A percentile compares a stretch with the other conserved stretches of the same genome.
phyloP scores from a whole-genome alignment of 2,888 invertebrate genomes.

The Aphelenchoides bicaudatus region DNA sequence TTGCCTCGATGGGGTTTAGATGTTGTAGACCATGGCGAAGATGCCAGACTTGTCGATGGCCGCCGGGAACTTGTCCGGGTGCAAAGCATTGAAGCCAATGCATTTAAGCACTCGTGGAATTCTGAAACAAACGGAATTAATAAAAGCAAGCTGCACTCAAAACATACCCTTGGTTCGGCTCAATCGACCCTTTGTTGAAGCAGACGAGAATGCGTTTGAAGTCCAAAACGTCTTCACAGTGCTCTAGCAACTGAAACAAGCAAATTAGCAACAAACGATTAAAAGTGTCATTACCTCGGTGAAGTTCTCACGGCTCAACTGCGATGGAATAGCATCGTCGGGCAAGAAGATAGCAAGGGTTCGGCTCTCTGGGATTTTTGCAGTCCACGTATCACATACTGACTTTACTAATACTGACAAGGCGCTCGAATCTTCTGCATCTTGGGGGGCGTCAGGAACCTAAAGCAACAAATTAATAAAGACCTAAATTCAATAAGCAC shows the following conservation, averaged over 20 bases:
- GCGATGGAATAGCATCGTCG: slow-evolving; percentile 28
- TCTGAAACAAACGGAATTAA: too few relatives aligned
- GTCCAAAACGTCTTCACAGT: slow-evolving; percentile 38
- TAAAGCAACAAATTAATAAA: neutral
- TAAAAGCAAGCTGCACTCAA: too few relatives aligned
- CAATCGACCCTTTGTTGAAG: slow-evolving; percentile 39
- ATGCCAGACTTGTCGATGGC: slow-evolving; percentile 30
- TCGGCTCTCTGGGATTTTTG: slow-evolving; percentile 26
- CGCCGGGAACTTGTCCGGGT: slow-evolving; percentile 34
- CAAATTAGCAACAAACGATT: too few relatives aligned
- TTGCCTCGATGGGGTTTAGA: slow-evolving; percentile 25
- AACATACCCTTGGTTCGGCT: slow-evolving; percentile 40
- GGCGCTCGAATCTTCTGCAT: neutral
- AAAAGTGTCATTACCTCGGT: too few relatives aligned
- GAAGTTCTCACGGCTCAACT: slow-evolving; percentile 36
- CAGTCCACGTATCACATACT: slow-evolving; percentile 40
- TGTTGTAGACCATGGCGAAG: slow-evolving; percentile 39
- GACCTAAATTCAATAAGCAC: slow-evolving; percentile 27
- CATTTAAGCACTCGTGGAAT: slow-evolving; percentile 41
- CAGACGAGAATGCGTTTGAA: slow-evolving; percentile 37
- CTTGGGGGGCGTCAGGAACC: neutral
- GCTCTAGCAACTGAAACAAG: slow-evolving; percentile 36
- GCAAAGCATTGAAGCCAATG: slow-evolving; percentile 39
- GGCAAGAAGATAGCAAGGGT: slow-evolving; percentile 40
- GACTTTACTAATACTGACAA: slow-evolving; percentile 27